Base-by-base conservation (phyloP, 2,113 vertebrate genomes). In the Rhea americana region DNA sequence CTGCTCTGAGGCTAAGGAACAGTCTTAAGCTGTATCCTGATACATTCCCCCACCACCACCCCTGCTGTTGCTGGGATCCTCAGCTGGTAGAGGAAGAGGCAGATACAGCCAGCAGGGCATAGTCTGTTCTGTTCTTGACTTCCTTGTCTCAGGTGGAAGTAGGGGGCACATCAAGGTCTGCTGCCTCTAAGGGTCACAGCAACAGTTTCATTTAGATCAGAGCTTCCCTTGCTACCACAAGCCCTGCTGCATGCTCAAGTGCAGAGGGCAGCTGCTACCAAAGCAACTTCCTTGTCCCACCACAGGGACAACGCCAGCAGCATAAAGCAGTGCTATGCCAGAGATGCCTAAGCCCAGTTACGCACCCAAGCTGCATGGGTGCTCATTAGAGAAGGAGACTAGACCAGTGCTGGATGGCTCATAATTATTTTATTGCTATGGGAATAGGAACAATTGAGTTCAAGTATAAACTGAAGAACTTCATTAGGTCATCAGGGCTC, bases 371-470 rank as follows among this genome's bases (percentile, higher is more conserved):
- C 68, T 50, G 66, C 30, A 15, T 26, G 22, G 20, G 56, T 53
- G 45, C 32, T 66, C 0, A 0, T 48, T n/a, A 35, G 30, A 79
- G 68, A 91, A 58, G 30, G 28, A 32, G 55, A 91, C 4, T 9
- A 70, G 41, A 79, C 25, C 14, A 17, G 28, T 21, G 18, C 45
- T 73, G 65, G 45, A 41, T 89, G 94, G 90, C 63, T 94, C 63
- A 70, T 15, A 11, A 61, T 72, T 35, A n/a, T 6, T 97, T 97
- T 97, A 97, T 97, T 96, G 94, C 96, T 96, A 68, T 63, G 82
- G 41, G 51, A 88, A 85, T 35, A n/a, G 56, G 58, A 91, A 70
- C 30, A 68, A 26, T 22, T 9, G 26, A 73, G 9, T 94, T 96
- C 92, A 94, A 75, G 93, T 85, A 73, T 62, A 80, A 82, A 87